Base-by-base conservation (phyloP, 2,113 vertebrate species). In the Chaetura pelagica region DNA sequence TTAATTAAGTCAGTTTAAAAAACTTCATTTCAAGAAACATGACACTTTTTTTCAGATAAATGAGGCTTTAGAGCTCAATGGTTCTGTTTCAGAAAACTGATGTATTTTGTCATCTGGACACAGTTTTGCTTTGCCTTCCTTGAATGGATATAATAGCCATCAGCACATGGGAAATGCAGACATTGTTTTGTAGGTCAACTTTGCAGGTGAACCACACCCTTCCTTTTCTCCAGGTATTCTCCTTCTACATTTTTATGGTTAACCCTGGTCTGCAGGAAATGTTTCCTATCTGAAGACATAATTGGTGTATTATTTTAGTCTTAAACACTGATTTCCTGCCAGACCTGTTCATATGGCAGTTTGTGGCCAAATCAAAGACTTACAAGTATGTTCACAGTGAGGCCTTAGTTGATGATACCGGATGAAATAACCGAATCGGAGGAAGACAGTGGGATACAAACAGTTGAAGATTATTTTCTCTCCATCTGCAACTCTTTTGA, bases 251-350 rank as follows among this genome's bases (percentile, higher is more conserved):
- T 92, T 95, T 97, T 96, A 64, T 94, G 67, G 80, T 96, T 95
- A 97, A 71, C 67, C 73, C 87, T 94, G 79, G 40, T 52, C 87
- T 87, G 8, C 75, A 87, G 89, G 94, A 93, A 97, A 79, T 91
- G 66, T 94, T 97, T 98, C 85, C 94, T 94, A 66, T 90, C 83
- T 96, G 69, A 94, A 94, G 88, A 87, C 75, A 95, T 96, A 97
- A 97, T 89, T 79, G 71, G 76, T 88, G 67, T 92, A 84, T 96
- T 96, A 94, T 96, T 97, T 85, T 92, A 89, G 94, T 94, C 93
- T 69, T 75, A 97, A 95, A 92, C 54, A 91, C 48, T 55, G 68
- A 82, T 77, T 96, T 97, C 95, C 96, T 97, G 95, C 61, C 95
- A 68, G 6, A 61, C 74, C 57, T 97, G 44, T 92, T 97, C 94